Evolutionary conservation across 1,140 invertebrate species (phyloP), one percentile per base, ranked within the genome.

Genomic region (Amyelois transitella): DNA sequence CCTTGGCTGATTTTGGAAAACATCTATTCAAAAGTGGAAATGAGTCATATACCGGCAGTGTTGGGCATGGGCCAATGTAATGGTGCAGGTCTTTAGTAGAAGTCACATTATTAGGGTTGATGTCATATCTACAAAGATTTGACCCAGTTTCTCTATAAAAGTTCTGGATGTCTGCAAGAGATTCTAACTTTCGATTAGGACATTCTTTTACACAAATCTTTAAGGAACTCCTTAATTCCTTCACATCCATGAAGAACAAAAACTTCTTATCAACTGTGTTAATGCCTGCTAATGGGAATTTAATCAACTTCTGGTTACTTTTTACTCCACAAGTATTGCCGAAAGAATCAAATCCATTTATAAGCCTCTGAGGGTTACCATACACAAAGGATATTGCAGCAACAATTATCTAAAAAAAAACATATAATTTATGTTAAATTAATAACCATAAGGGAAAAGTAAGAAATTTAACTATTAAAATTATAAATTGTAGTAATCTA

Each of bases 291-390:
- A 95, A 84, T 5, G 93, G 91, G 66, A 94, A 90, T 66, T 93
- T 92, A 21, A 91, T 91, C 60, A 96, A 92, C 60, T 92, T 91
- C 60, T 92, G 91, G 79, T 96, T 95, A 59, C 92, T 92, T 64
- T 93, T 92, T 44, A 94, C 92, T 18, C 96, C 96, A 88, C 97
- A 99, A 22, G 95, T 96, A 82, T 98, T 98, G n/a, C 97, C 97
- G 90, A 96, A 98, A 62, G 96, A 97, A 81, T 99, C 97, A 86
- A 96, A 97, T 44, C 97, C 97, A 91, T 97, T 96, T 56, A 97
- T 93, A 5, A 98, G 90, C 59, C 96, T 91, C 64, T 94, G 82
- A 2, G 96, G 96, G 89, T 96, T 96, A 0, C 97, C 96, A 88
- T 96, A 96, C 6, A 95, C 93, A 77, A 97, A 93, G 1, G 96